These are phyloP conservation scores for Sinocyclocheilus anshuiensis DNA, from an alignment of 2,113 vertebrate species.

Conservation along the genomic window DNA sequence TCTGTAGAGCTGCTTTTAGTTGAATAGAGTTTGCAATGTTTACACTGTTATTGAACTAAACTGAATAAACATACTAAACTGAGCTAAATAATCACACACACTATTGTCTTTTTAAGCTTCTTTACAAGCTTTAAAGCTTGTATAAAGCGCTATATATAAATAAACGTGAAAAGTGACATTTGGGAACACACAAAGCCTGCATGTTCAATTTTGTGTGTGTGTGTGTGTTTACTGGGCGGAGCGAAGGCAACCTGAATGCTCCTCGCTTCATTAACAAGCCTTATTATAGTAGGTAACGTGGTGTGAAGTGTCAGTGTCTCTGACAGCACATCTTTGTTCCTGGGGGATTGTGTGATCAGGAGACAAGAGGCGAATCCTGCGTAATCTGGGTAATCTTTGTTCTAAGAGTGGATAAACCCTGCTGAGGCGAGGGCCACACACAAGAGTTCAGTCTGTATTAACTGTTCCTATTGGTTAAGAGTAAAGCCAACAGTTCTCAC, in stretches of 20 bases:
- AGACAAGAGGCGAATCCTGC: conserved; percentile 39
- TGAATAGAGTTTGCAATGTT: background rate
- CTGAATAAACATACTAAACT: background rate
- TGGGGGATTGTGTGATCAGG: conserved; percentile 53
- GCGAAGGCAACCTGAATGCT: conserved; percentile 28
- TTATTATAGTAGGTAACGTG: conserved; percentile 43
- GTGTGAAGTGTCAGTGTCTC: conserved; percentile 45
- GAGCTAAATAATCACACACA: background rate
- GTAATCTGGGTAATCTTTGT: conserved; percentile 59
- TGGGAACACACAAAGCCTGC: background rate
- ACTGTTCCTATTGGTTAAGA: conserved; percentile 3
- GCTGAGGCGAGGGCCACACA: background rate
- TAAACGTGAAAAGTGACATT: background rate
- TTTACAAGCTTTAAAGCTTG: no score
- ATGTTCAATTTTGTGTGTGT: background rate
- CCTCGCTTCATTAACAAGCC: conserved; percentile 50
- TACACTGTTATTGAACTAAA: background rate
- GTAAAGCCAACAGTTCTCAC: background rate
- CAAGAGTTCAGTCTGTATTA: background rate
- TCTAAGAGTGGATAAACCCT: conserved; percentile 61
- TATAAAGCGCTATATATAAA: no score
- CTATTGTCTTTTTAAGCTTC: no score
- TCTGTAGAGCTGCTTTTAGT: background rate
- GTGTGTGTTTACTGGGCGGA: background rate
- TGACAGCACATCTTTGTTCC: conserved; percentile 32